Percentiles rank a stretch among this genome's conserved stretches.
Conservation (phyloP, 2,888 invertebrate genomes). For the Apodemia duryi region DNA sequence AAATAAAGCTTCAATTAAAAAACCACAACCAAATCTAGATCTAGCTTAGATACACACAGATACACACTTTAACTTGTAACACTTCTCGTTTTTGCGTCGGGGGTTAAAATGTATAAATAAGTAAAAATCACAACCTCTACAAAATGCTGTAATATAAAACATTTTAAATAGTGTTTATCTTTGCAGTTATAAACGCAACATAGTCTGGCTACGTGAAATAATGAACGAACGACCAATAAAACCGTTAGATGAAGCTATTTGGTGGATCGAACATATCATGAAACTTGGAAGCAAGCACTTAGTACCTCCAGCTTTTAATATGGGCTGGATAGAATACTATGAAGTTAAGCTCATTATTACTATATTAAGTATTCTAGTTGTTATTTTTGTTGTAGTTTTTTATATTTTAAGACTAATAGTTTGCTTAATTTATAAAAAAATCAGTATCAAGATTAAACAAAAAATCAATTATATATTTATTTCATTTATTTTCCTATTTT, state of each 20-base stretch:
- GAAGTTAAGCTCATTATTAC: slow-evolving; percentile 20
- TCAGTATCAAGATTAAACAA: background rate
- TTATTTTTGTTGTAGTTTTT: background rate
- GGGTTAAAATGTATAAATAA: too few species aligned
- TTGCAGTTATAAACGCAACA: background rate
- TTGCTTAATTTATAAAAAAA: background rate
- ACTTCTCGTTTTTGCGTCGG: too few species aligned
- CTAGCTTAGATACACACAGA: too few species aligned
- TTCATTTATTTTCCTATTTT: background rate
- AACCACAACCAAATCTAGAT: too few species aligned
- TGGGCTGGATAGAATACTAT: slow-evolving; percentile 22
- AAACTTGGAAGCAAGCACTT: slow-evolving; percentile 20
- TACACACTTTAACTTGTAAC: too few species aligned
- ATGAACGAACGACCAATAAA: slow-evolving; percentile 16
- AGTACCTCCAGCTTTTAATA: slow-evolving; percentile 13
- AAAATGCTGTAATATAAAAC: too few species aligned
- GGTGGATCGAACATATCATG: slow-evolving; percentile 23
- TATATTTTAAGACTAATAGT: slow-evolving; percentile 6
- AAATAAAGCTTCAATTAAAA: too few species aligned
- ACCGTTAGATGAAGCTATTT: slow-evolving; percentile 19
- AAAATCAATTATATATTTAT: background rate
- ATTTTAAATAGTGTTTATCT: background rate
- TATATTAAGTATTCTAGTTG: background rate
- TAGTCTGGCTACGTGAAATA: background rate
- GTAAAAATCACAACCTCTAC: too few species aligned